These are phyloP conservation scores for Anoplophora glabripennis DNA, from an alignment of 1,140 invertebrate genomes.

Conservation along the genomic window DNA sequence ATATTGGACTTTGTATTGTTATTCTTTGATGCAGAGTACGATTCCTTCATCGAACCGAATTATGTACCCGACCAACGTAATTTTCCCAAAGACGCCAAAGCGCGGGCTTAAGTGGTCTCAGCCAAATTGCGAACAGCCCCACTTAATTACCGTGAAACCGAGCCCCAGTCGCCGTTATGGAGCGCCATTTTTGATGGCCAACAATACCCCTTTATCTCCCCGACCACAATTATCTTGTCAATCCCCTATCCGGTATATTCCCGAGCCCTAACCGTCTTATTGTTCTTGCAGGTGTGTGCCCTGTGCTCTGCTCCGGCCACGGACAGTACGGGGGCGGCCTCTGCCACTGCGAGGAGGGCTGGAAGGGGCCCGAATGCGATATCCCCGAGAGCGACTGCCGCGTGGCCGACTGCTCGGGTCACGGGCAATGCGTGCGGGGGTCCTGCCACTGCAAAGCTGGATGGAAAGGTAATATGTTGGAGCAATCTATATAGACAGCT, in stretches of 20 bases:
- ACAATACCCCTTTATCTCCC: slow-evolving; percentile 1
- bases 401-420: slow-evolving; percentile 86
- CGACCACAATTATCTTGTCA: slow-evolving; percentile 12
- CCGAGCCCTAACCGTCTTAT: background rate
- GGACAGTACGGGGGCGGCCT: slow-evolving; percentile 93
- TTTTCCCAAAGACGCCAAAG: too few relatives aligned
- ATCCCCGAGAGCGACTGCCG: slow-evolving; percentile 88
- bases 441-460: slow-evolving; percentile 85
- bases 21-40: too few relatives aligned
- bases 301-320: slow-evolving; percentile 93
- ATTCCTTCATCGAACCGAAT: too few relatives aligned
- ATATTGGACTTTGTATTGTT: too few relatives aligned
- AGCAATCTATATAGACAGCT: too few relatives aligned
- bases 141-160: too few relatives aligned
- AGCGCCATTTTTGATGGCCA: too few relatives aligned
- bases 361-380: slow-evolving; percentile 95
- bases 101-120: too few relatives aligned
- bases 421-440: slow-evolving; percentile 86
- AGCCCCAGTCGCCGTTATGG: too few relatives aligned
- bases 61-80: too few relatives aligned
- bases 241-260: slow-evolving; percentile 1
- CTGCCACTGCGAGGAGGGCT: slow-evolving; percentile 95
- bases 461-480: slow-evolving; percentile 71
- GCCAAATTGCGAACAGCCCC: too few relatives aligned
- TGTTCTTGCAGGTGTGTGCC: slow-evolving; percentile 75